Percentiles rank a stretch among this genome's conserved stretches.
Evolutionary conservation across 2,113 vertebrate species (phyloP).

Genomic region (Parus major): DNA sequence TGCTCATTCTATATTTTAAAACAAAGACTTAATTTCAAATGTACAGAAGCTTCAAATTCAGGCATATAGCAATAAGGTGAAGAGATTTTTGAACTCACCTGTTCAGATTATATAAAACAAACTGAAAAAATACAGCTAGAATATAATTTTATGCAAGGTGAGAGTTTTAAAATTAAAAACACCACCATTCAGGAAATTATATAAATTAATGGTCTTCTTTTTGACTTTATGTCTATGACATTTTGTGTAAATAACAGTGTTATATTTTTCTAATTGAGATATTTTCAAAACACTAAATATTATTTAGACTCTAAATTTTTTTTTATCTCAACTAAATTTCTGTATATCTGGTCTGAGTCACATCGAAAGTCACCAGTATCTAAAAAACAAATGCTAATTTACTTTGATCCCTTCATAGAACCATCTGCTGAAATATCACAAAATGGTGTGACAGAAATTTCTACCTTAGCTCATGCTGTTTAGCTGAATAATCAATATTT

Average conservation of each 20-base stretch:
- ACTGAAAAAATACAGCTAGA: background rate
- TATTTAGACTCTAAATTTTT: background rate
- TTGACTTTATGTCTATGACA: background rate
- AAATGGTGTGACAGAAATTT: background rate
- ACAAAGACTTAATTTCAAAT: background rate
- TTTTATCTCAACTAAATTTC: background rate
- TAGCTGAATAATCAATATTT: background rate
- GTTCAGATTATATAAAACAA: background rate
- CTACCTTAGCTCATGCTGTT: background rate
- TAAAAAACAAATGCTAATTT: background rate
- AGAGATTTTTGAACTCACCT: rapidly evolving
- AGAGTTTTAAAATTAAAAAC: background rate
- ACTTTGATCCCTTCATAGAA: background rate
- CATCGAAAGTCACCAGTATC: background rate
- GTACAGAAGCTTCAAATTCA: background rate
- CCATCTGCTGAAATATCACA: background rate
- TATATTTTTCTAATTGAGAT: background rate
- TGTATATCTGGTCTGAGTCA: background rate
- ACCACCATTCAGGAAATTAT: background rate
- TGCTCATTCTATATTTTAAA: background rate
- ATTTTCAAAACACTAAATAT: background rate
- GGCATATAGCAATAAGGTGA: background rate
- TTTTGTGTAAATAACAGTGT: background rate
- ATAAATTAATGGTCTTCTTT: background rate
- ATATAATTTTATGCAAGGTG: background rate